A percentile compares a stretch with the other conserved stretches of the same genome.
Conservation (phyloP, 2,113 vertebrate genomes). For the Phaethon lepturus region DNA sequence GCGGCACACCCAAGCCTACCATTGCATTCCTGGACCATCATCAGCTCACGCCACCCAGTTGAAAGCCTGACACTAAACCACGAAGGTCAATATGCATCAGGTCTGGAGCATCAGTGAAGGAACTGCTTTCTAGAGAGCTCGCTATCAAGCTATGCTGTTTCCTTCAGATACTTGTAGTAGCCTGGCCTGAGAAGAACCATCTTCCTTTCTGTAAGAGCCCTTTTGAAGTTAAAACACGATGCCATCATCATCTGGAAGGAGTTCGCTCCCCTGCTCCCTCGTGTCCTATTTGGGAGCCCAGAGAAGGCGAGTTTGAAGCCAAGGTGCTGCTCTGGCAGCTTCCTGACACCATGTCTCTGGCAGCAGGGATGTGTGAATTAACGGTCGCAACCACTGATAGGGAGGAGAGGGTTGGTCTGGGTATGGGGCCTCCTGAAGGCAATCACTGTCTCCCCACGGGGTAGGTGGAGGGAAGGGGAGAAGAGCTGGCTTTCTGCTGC, state of each 20-base stretch:
- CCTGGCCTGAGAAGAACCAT: neutral
- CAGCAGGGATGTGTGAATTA: neutral
- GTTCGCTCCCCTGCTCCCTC: rapidly evolving
- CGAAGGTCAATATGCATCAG: neutral
- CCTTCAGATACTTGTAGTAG: neutral
- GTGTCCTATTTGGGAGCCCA: neutral
- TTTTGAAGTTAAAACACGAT: neutral
- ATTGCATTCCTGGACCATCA: no score
- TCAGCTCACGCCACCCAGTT: neutral
- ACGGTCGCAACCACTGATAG: rapidly evolving
- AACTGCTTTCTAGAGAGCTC: neutral
- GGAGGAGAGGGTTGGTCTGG: neutral
- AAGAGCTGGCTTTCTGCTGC: neutral
- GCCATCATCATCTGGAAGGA: neutral
- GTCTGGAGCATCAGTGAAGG: neutral
- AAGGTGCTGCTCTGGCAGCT: neutral
- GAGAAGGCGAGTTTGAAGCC: neutral
- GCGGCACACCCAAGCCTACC: neutral
- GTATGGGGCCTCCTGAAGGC: neutral
- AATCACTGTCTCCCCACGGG: rapidly evolving
- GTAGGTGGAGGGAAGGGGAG: neutral
- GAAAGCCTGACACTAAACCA: neutral
- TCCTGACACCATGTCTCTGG: neutral
- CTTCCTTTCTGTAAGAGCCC: neutral
- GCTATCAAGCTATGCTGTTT: neutral